Evolutionary conservation across 2,113 vertebrate genomes (phyloP), one percentile per base, ranked within the genome.

Genomic region (Menidia beryllina): DNA sequence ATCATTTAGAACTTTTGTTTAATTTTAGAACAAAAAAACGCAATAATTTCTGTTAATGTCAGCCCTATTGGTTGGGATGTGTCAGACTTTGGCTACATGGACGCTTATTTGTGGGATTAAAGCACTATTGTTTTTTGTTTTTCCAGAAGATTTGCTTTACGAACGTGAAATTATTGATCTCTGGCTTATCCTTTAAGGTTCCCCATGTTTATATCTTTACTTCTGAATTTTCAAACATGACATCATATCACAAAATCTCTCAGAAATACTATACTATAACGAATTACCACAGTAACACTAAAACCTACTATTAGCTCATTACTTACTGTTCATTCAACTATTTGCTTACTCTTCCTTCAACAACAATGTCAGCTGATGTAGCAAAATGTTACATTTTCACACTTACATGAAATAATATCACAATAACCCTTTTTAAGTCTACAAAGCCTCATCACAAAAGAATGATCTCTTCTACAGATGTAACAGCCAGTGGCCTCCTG

Each of bases 401-500:
- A 45, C 17, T 57, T 60, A 17, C 26, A 4, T 25, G 13, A 38
- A 25, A 49, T 54, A 9, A 58, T 39, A 9, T 49, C 15, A 64
- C 61, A 38, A 55, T 59, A 50, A 21, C 24, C 12, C 50, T 30
- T 39, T 60, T 38, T 17, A 62, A 72, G 61, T 55, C 23, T 57
- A 23, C 25, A 52, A 23, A 56, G 58, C 4, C 55, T 56, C n/a
- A 52, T 47, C 47, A 63, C 15, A 60, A 77, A 67, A 70, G 62
- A 36, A 39, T 23, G 30, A 55, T 70, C 27, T 59, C 65, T 73
- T 54, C 55, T 77, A 20, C 30, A 45, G 48, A 82, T 69, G 52
- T 57, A 79, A 69, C 66, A 61, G 39, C 38, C 59, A 70, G 30
- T 56, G 51, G 73, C 79, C 54, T 75, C 80, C 85, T 89, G 57